Conservation (phyloP, 2,888 invertebrate genomes). For the Acleris emargana region DNA sequence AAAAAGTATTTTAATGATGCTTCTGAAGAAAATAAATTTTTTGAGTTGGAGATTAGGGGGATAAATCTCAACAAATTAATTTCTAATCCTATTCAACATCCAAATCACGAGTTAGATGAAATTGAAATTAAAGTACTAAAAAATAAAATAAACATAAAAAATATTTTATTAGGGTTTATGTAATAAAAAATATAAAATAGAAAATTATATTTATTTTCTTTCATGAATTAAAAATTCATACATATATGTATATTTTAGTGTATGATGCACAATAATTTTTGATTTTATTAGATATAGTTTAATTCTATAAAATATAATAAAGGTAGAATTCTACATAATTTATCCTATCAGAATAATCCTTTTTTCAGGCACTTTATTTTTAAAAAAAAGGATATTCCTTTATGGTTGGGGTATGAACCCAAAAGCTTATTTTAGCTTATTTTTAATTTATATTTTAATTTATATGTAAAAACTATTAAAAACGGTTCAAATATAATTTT, state of each 20-base stretch:
- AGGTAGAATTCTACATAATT: slow-evolving; percentile 71
- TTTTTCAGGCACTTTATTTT: slow-evolving; percentile 75
- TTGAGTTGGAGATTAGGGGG: slow-evolving; percentile 69
- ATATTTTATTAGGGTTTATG: slow-evolving; percentile 79
- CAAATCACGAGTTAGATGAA: slow-evolving; percentile 68
- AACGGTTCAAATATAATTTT: slow-evolving; percentile 49
- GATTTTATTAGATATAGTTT: slow-evolving; percentile 85
- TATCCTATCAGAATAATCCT: slow-evolving; percentile 78
- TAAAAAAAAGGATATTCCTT: slow-evolving; percentile 73
- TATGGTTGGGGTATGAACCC: slow-evolving; percentile 86
- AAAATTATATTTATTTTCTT: slow-evolving; percentile 71
- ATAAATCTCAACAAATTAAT: slow-evolving; percentile 86
- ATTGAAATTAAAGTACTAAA: slow-evolving; percentile 72
- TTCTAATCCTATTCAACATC: slow-evolving; percentile 85
- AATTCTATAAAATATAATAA: slow-evolving; percentile 86
- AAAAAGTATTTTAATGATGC: slow-evolving; percentile 85
- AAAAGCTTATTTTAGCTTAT: slow-evolving; percentile 85
- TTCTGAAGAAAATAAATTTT: slow-evolving; percentile 79
- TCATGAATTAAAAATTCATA: slow-evolving; percentile 53
- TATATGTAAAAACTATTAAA: slow-evolving; percentile 49
- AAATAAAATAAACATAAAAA: slow-evolving; percentile 78
- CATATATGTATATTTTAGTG: slow-evolving; percentile 82
- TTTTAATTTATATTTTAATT: slow-evolving; percentile 57
- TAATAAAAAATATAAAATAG: slow-evolving; percentile 80
- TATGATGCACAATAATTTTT: slow-evolving; percentile 85